Evolutionary conservation across 2,113 vertebrate genomes (phyloP), one percentile per base, ranked within the genome.

Genomic region (Python bivittatus): DNA sequence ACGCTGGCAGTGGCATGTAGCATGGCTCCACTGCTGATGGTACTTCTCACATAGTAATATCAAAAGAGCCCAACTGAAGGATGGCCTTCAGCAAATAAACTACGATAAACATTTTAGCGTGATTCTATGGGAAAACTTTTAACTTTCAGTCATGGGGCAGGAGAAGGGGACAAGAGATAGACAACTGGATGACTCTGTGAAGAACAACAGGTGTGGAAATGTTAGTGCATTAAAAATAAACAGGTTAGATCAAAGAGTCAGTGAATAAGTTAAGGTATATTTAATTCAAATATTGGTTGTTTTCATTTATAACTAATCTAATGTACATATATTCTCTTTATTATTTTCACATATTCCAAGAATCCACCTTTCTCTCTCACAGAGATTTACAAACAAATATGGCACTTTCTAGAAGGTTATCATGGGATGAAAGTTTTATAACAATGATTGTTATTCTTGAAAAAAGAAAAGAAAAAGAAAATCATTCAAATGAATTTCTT

Each of bases 401-500:
- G 92, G 95, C 93, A 97, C 94, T 96, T 97, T 93, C 95, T 96
- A 94, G 94, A 97, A 96, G 97, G 95, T 85, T 96, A 52, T 96
- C 0, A 11, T 94, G 95, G 95, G 93, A 93, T 96, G 94, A 96
- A 96, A 89, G 91, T 93, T 97, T 95, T 61, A 93, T 89, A 95
- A 97, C 84, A 96, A 93, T 92, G 91, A 91, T 96, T 95, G 96
- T 95, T 88, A 94, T 95, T 95, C 92, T 95, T 22, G 2, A 96
- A 88, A 93, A 97, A 96, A 95, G 96, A 97, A 96, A 93, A 97
- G 94, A 97, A 96, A 97, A 97, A 97, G 95, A 97, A 96, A 97
- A 98, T 96, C 92, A 97, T 95, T 97, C 97, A 97, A 98, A 97
- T 97, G 97, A 97, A 97, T 97, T 97, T 97, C 97, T 98, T 92